Percentiles rank a stretch among this genome's conserved stretches.
Conservation (phyloP, 2,888 invertebrate genomes). For the Ichneumoninae sp. region DNA sequence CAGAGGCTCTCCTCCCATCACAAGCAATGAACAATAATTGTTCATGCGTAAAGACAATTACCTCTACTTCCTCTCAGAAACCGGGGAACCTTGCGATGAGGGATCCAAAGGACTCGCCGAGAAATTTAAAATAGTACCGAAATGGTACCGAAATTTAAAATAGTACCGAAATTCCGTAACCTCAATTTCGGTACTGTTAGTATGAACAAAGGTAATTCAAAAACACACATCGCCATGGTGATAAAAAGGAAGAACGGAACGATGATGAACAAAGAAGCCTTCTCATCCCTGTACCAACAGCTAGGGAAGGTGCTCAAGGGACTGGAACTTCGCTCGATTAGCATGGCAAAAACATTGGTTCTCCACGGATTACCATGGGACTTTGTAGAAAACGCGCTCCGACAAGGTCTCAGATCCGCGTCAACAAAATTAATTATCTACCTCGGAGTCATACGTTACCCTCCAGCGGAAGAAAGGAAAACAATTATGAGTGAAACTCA, state of each 20-base stretch:
- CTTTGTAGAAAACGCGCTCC: background rate
- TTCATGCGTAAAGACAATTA: background rate
- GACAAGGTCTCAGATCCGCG: background rate
- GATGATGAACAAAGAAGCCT: background rate
- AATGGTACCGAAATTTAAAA: no score
- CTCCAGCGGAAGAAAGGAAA: background rate
- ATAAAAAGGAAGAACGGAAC: background rate
- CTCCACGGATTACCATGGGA: background rate
- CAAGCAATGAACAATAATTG: background rate
- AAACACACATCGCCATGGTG: background rate
- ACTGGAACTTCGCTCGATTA: background rate
- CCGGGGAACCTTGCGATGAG: no score
- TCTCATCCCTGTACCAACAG: background rate
- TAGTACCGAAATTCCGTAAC: background rate
- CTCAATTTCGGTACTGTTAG: background rate
- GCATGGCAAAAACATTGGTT: background rate
- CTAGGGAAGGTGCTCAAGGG: background rate
- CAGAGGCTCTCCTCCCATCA: background rate
- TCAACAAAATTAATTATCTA: background rate
- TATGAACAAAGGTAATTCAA: background rate
- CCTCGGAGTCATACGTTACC: background rate
- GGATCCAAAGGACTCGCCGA: no score
- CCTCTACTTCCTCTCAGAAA: background rate
- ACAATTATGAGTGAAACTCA: conserved; percentile 37
- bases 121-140: no score